Percentiles rank a stretch among this genome's conserved stretches.
These are phyloP conservation scores for Euphonia xanthogaster DNA, from an alignment of 2,797 vertebrate genomes.

Conservation along the genomic window DNA sequence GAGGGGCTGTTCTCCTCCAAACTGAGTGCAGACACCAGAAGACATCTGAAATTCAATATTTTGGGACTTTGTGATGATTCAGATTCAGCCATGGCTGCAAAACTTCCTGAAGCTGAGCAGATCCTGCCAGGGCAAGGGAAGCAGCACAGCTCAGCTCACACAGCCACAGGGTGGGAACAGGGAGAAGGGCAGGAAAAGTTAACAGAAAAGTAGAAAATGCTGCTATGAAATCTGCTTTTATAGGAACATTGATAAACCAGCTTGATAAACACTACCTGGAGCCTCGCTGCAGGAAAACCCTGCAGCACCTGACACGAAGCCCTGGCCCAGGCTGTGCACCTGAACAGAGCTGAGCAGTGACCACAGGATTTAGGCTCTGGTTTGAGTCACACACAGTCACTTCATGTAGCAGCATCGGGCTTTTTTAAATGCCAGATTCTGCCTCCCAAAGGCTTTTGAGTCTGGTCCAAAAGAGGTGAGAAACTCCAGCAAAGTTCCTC, in stretches of 20 bases:
- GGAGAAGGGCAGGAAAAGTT: neutral
- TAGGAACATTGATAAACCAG: fast-evolving
- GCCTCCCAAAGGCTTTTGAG: neutral
- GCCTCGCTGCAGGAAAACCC: neutral
- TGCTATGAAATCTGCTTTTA: neutral
- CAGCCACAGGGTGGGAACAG: neutral
- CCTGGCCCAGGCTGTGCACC: neutral
- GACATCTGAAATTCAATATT: neutral
- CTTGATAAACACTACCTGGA: neutral
- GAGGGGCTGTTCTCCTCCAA: neutral
- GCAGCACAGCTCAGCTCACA: neutral
- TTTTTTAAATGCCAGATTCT: neutral
- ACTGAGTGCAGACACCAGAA: neutral
- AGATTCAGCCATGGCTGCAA: neutral
- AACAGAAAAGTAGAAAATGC: fast-evolving
- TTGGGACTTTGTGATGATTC: neutral
- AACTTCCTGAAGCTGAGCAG: neutral
- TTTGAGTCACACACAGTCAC: no score
- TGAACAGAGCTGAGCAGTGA: neutral
- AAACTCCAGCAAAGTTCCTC: neutral
- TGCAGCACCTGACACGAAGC: fast-evolving
- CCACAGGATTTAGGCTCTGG: neutral
- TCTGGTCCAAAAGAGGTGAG: neutral
- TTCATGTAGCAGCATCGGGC: fast-evolving
- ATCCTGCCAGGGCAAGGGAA: neutral